phyloP scores from a whole-genome alignment of 2,797 vertebrate species.

The Scolopax rusticola region DNA sequence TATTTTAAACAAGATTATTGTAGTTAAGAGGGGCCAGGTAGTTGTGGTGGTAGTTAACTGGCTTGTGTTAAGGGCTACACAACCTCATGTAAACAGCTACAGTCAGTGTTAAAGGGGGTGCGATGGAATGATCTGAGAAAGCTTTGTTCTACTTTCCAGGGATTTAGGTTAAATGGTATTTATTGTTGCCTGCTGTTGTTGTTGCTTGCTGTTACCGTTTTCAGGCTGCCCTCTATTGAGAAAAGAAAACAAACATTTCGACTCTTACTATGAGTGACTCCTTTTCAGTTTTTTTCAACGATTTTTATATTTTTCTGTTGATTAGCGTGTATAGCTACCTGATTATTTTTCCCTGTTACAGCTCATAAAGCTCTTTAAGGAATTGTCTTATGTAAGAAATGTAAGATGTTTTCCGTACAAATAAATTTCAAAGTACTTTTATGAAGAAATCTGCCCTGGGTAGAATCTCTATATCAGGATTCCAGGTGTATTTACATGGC shows the following conservation, averaged over 20 bases:
- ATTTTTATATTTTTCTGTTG: neutral
- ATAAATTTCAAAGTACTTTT: neutral
- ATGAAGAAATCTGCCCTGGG: neutral
- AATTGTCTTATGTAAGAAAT: neutral
- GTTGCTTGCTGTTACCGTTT: neutral
- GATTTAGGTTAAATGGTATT: neutral
- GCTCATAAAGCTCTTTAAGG: neutral
- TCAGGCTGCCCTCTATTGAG: neutral
- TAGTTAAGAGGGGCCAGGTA: neutral
- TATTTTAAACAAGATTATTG: neutral
- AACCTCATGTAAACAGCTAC: neutral
- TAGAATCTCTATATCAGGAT: neutral
- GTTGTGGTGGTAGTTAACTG: fast-evolving
- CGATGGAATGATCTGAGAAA: neutral
- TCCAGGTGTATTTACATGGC: neutral
- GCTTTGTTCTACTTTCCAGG: neutral
- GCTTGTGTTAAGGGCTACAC: neutral
- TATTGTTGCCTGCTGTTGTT: neutral
- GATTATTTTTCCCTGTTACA: neutral
- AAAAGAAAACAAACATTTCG: neutral
- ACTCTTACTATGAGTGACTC: neutral
- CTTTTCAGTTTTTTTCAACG: neutral
- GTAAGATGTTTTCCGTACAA: neutral
- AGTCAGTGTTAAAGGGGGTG: neutral
- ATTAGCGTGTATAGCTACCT: neutral